These are phyloP conservation scores for Chloroceryle inda DNA, from an alignment of 2,797 vertebrate genomes.

Conservation along the genomic window DNA sequence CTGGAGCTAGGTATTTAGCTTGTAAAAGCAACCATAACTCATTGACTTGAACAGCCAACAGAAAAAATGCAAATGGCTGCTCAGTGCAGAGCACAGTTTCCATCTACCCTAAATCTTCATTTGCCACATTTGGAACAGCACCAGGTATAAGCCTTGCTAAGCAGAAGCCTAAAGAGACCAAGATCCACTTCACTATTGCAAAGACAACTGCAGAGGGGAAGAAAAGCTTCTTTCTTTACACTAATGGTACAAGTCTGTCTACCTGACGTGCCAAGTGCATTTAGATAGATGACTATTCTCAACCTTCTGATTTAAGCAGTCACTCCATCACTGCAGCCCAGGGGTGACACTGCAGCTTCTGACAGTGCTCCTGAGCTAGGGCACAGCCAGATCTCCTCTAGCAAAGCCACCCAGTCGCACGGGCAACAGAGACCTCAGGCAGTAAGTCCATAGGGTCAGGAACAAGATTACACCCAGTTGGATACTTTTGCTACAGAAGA, in stretches of 20 bases:
- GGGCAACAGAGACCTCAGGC: not conserved
- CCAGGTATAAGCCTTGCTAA: not conserved
- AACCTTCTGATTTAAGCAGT: accelerated
- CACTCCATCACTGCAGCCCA: accelerated
- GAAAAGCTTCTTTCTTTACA: not conserved
- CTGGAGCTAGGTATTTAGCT: not conserved
- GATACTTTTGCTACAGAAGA: not conserved
- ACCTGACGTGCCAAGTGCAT: not conserved
- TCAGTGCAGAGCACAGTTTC: not conserved
- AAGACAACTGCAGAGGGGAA: not conserved
- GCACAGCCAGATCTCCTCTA: not conserved
- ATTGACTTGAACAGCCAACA: not conserved
- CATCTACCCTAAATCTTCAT: not conserved
- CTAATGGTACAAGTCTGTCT: not conserved
- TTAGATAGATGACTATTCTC: not conserved
- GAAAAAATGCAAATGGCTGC: not conserved
- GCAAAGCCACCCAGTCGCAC: accelerated
- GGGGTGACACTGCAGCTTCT: not conserved
- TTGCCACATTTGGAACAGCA: not conserved
- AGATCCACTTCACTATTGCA: not conserved
- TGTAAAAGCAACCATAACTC: not conserved
- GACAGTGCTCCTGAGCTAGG: accelerated
- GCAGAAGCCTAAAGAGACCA: not conserved
- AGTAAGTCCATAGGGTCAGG: not conserved
- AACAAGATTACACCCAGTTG: not conserved